A percentile compares a stretch with the other conserved stretches of the same genome.
These are phyloP conservation scores for Bacillus rossius DNA, from an alignment of 1,140 invertebrate genomes.

Conservation along the genomic window DNA sequence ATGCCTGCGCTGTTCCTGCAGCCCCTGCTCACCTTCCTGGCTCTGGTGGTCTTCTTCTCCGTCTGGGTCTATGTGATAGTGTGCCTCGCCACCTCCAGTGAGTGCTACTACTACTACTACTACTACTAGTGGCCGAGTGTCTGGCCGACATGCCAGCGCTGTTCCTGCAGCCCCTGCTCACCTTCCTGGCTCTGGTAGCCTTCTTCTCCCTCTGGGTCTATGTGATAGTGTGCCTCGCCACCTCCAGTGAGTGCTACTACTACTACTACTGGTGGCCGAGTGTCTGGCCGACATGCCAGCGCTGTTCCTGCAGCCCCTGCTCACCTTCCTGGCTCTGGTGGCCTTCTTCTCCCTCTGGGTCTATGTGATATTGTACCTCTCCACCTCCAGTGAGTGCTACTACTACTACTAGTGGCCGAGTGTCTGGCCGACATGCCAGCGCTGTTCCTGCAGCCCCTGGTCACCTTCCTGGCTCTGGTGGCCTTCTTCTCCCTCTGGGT, in stretches of 20 bases:
- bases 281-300: slow-evolving; percentile 74
- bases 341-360: slow-evolving; percentile 84
- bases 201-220: slow-evolving; percentile 84
- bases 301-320: slow-evolving; percentile 80
- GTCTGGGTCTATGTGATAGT: slow-evolving; percentile 81
- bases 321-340: slow-evolving; percentile 75
- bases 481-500: slow-evolving; percentile 84
- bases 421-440: slow-evolving; percentile 74
- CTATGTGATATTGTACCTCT: slow-evolving; percentile 62
- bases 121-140: too few relatives aligned
- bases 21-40: slow-evolving; percentile 78
- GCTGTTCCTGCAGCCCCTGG: slow-evolving; percentile 80
- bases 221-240: slow-evolving; percentile 66
- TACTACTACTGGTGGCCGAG: too few relatives aligned
- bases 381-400: slow-evolving; percentile 66
- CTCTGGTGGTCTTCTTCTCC: slow-evolving; percentile 69
- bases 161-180: slow-evolving; percentile 81
- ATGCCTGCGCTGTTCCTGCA: slow-evolving; percentile 84
- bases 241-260: slow-evolving; percentile 64
- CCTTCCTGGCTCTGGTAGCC: slow-evolving; percentile 67
- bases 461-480: slow-evolving; percentile 75
- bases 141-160: slow-evolving; percentile 77
- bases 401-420: too few relatives aligned
- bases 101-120: too few relatives aligned
- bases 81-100: slow-evolving; percentile 63